Percentiles rank a stretch among this genome's conserved stretches.
phyloP scores from a whole-genome alignment of 1,140 invertebrate genomes.

The Berghia stephanieae region DNA sequence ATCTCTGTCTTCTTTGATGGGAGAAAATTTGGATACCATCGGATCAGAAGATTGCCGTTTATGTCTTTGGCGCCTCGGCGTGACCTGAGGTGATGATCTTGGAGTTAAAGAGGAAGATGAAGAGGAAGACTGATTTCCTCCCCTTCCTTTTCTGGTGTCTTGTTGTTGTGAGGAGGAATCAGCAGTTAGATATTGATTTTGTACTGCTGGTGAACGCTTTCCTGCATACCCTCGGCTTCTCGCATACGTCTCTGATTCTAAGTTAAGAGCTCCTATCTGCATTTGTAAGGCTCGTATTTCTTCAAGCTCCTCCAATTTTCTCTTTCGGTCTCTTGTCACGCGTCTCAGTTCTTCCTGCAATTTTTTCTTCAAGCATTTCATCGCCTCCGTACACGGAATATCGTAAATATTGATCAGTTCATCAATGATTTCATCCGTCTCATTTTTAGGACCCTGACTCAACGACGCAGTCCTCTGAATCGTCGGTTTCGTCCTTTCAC shows the following conservation, averaged over 20 bases:
- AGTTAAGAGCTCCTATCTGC: conserved; percentile 59
- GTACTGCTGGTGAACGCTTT: conserved; percentile 10
- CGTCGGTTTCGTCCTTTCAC: conserved; percentile 21
- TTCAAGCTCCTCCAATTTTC: conserved; percentile 67
- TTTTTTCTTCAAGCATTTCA: conserved; percentile 70
- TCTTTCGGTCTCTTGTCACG: conserved; percentile 66
- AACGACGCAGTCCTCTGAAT: conserved; percentile 38
- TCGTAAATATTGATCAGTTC: conserved; percentile 61
- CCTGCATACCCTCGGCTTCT: conserved; percentile 27
- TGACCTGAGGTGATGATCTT: conserved; percentile 62
- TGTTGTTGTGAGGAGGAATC: not conserved
- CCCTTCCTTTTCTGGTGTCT: conserved; percentile 18
- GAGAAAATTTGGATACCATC: conserved; percentile 69
- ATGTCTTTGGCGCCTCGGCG: conserved; percentile 60
- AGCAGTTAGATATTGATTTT: no score
- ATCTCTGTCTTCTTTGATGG: conserved; percentile 71
- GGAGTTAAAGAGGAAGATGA: conserved; percentile 41
- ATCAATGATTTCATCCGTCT: conserved; percentile 62
- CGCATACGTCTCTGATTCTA: conserved; percentile 50
- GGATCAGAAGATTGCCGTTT: conserved; percentile 64
- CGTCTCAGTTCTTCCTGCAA: conserved; percentile 71
- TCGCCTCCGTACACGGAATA: conserved; percentile 68
- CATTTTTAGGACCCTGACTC: conserved; percentile 46
- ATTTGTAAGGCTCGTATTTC: conserved; percentile 62
- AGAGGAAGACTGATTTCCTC: conserved; percentile 27